Conservation (phyloP, 2,113 vertebrate genomes). For the Thryonomys swinderianus region DNA sequence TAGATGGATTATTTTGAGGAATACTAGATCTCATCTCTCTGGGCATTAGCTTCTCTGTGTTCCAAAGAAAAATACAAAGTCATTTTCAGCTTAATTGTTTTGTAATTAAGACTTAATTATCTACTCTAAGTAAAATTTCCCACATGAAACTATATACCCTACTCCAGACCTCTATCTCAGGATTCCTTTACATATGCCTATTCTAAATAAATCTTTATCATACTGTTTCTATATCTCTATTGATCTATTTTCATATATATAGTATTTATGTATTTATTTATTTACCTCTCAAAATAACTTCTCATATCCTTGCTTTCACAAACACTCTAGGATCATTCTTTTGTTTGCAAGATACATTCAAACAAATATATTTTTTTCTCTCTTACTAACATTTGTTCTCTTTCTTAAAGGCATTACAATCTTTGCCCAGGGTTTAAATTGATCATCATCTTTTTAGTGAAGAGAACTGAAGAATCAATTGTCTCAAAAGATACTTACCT, state of each 20-base stretch:
- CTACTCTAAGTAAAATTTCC: background rate
- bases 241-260: background rate
- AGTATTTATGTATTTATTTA: background rate
- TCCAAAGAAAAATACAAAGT: background rate
- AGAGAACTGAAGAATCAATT: background rate
- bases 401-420: conserved; percentile 21
- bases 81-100: background rate
- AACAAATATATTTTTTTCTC: background rate
- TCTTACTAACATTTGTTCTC: background rate
- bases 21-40: background rate
- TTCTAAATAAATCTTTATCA: background rate
- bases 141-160: background rate
- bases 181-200: background rate
- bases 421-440: conserved; percentile 17
- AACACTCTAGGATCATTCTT: background rate
- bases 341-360: background rate
- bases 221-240: background rate
- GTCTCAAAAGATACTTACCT: background rate
- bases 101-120: background rate
- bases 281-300: background rate
- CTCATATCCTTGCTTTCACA: background rate
- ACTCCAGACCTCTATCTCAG: background rate
- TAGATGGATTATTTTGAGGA: background rate
- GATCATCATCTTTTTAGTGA: conserved; percentile 33
- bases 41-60: background rate